These are phyloP conservation scores for Berghia stephanieae DNA, from an alignment of 1,140 invertebrate species.

Conservation along the genomic window DNA sequence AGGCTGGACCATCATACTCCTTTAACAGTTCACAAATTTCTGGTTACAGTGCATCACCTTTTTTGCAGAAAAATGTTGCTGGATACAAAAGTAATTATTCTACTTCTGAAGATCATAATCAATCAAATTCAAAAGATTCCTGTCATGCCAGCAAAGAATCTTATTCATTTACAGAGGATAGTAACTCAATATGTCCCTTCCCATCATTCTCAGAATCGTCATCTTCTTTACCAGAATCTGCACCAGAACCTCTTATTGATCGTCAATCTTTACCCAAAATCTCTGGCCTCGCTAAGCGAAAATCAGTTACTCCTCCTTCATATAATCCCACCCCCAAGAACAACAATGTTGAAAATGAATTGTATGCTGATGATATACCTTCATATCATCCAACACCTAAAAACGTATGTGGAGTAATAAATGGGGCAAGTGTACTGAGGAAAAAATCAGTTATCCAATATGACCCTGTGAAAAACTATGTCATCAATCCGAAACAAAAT, in stretches of 20 bases:
- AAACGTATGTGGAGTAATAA: neutral
- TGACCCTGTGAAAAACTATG: conserved; percentile 55
- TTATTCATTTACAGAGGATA: too few species aligned
- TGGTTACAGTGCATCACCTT: too few species aligned
- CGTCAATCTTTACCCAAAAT: neutral
- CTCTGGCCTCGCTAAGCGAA: conserved; percentile 14
- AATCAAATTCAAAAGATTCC: too few species aligned
- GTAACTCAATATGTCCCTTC: neutral
- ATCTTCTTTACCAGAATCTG: neutral
- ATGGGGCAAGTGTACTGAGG: neutral
- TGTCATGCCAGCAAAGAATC: too few species aligned
- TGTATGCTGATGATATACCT: conserved; percentile 13
- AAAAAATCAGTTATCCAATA: conserved; percentile 43
- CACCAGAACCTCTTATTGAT: neutral
- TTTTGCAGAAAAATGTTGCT: too few species aligned
- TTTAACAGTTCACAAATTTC: too few species aligned
- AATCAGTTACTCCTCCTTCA: neutral
- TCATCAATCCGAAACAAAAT: neutral
- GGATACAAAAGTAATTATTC: too few species aligned
- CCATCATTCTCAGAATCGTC: conserved; percentile 6
- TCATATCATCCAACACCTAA: conserved; percentile 28
- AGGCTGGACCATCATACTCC: too few species aligned
- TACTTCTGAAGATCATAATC: too few species aligned
- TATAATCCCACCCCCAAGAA: conserved; percentile 23
- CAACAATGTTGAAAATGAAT: neutral